Evolutionary conservation across 2,797 vertebrate genomes (phyloP), one percentile per base, ranked within the genome.

Genomic region (Basileuterus tristriatus): DNA sequence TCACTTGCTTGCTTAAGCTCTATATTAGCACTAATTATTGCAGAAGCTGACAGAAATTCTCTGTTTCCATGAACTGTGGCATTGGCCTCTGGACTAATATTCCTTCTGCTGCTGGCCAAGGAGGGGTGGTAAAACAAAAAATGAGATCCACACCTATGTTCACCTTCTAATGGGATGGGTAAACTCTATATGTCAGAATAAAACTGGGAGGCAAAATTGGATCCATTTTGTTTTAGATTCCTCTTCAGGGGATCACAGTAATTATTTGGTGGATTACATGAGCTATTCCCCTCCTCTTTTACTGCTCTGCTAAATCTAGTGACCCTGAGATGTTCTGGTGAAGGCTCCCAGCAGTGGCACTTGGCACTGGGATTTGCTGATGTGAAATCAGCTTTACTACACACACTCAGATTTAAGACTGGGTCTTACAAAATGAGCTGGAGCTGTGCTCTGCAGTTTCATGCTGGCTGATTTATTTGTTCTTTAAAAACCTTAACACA

Each of bases 161-260:
- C 6, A 21, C 10, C 32, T 50, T 23, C n/a, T 3, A 52, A 3
- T 14, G n/a, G 32, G 49, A 52, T 34, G 14, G 11, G n/a, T 15
- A 82, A 30, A 80, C 7, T 72, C 46, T 24, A 17, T 4, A 7
- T 1, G 2, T 7, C 56, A 63, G 13, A 77, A 58, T 3, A 74
- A 47, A 63, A 47, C 4, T 6, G 6, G 9, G 18, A 41, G 15
- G 17, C 74, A 47, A 60, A 95, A 50, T 10, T 24, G 12, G 11
- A 43, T 5, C 4, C 1, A 11, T 26, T 65, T n/a, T 55, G 55
- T 44, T 70, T 20, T 2, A 39, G 15, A 34, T 39, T 37, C 3
- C 30, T 15, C 13, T 29, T 56, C 30, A 44, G 1, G 4, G 12
- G 8, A 39, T 30, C 29, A 21, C 2, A 55, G 29, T 0, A 71